Evolutionary conservation across 2,797 vertebrate genomes (phyloP), one percentile per base, ranked within the genome.

Genomic region (Myotis myotis): DNA sequence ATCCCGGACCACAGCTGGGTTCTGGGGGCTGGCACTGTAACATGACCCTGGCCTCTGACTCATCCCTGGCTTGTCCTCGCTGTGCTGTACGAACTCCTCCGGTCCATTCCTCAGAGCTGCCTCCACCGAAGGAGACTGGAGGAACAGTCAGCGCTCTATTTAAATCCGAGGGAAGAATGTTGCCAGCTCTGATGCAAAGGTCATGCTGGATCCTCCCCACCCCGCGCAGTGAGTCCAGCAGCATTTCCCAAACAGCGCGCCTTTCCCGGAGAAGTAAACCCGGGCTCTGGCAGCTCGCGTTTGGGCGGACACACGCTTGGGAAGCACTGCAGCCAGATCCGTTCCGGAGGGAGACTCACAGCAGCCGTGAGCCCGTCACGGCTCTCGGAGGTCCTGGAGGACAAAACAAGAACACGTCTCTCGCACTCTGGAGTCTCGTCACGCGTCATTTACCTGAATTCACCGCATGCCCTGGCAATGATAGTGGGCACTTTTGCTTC

Each of bases 61-160:
- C 96, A 89, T 93, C 60, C 0, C 72, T 80, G 87, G 91, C 80
- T 72, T 2, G 33, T 71, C 64, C 64, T 36, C 0, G 0, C 60
- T 3, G 13, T 13, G 0, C 60, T 3, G 13, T 13, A 8, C 33
- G 20, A 44, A 25, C 94, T 22, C 33, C 84, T 82, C 71, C 64
- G 15, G 80, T 81, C 70, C 93, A 41, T 89, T 83, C 95, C 80
- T 84, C n/a, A 8, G 93, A 25, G 44, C 90, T 87, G 60, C 30
- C 22, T 89, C 91, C 86, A 17, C 86, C 0, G 0, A 92, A 75
- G 70, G 91, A 95, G 95, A 93, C 78, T 33, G 36, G 76, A 41
- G 47, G 36, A 96, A 96, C 96, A 95, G 88, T 86, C 93, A 64
- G 44, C 3, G n/a, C 95, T 96, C 96, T 97, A 96, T 97, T 96